These are phyloP conservation scores for Pseudococcus jackbeardsleyi DNA, from an alignment of 2,888 invertebrate genomes.

Conservation along the genomic window DNA sequence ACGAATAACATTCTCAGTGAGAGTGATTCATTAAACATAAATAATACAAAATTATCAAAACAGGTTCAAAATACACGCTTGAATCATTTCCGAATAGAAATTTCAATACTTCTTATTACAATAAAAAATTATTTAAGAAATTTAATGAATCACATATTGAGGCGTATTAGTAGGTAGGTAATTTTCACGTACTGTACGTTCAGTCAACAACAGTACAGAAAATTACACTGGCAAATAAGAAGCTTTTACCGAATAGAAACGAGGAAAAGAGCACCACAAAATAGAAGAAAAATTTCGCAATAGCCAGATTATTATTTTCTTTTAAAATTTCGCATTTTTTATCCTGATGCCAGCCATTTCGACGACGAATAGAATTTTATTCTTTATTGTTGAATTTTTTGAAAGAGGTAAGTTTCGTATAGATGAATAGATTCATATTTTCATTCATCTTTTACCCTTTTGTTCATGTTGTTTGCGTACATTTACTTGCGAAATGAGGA, in stretches of 20 bases:
- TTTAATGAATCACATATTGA: background rate
- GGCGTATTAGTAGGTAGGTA: background rate
- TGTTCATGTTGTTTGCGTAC: slow-evolving; percentile 9
- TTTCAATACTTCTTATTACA: background rate
- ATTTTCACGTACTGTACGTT: background rate
- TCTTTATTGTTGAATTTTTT: background rate
- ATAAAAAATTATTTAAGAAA: background rate
- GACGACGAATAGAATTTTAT: slow-evolving; percentile 21
- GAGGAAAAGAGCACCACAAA: background rate
- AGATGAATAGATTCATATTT: background rate
- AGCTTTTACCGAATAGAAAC: background rate
- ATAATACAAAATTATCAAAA: background rate
- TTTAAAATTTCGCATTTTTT: slow-evolving; percentile 27
- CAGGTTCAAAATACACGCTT: background rate
- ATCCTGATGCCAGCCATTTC: background rate
- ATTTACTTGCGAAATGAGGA: background rate
- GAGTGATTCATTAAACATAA: slow-evolving; percentile 28
- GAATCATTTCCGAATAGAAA: background rate
- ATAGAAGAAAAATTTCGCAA: background rate
- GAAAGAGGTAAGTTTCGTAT: background rate
- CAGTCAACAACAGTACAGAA: background rate
- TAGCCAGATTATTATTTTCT: background rate
- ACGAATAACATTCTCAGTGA: slow-evolving; percentile 6
- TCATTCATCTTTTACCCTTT: slow-evolving; percentile 24
- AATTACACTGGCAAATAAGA: background rate